phyloP scores from a whole-genome alignment of 2,113 vertebrate genomes.

The Rallus limicola region DNA sequence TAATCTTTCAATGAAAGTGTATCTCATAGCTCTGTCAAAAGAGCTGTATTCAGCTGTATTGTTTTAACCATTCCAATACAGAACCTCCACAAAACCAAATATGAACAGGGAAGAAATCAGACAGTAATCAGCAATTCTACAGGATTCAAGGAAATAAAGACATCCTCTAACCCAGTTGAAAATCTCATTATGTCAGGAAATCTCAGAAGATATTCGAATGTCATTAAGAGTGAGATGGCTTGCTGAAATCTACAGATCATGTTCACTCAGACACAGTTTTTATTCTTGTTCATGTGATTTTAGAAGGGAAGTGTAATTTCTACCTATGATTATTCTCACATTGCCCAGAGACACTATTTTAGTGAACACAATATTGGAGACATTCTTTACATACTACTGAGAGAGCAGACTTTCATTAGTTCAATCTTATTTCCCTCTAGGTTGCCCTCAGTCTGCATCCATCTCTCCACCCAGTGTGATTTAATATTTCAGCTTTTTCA shows the following conservation, averaged over 20 bases:
- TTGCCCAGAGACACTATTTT: constrained; percentile 26
- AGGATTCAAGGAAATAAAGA: constrained; percentile 23
- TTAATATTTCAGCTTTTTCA: constrained; percentile 46
- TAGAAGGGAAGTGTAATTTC: constrained; percentile 22
- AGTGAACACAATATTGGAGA: constrained; percentile 12
- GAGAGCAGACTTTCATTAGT: constrained; percentile 48
- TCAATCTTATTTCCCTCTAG: constrained; percentile 53
- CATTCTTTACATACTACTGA: constrained; percentile 53
- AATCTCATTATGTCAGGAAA: background rate
- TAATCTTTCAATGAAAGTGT: background rate
- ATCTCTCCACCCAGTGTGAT: background rate
- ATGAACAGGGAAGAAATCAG: background rate
- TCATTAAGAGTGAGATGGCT: background rate
- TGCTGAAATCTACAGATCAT: background rate
- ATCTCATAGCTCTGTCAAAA: background rate
- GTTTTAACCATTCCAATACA: background rate
- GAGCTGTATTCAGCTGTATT: background rate
- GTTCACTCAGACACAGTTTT: background rate
- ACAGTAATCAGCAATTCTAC: background rate
- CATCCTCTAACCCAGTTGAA: background rate
- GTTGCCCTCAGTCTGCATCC: background rate
- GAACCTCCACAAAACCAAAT: background rate
- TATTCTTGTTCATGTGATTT: background rate
- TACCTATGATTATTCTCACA: background rate
- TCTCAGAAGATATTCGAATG: background rate